Percentiles rank a stretch among this genome's conserved stretches.
Conservation (phyloP, 2,797 vertebrate genomes). For the Lagocephalus sceleratus region DNA sequence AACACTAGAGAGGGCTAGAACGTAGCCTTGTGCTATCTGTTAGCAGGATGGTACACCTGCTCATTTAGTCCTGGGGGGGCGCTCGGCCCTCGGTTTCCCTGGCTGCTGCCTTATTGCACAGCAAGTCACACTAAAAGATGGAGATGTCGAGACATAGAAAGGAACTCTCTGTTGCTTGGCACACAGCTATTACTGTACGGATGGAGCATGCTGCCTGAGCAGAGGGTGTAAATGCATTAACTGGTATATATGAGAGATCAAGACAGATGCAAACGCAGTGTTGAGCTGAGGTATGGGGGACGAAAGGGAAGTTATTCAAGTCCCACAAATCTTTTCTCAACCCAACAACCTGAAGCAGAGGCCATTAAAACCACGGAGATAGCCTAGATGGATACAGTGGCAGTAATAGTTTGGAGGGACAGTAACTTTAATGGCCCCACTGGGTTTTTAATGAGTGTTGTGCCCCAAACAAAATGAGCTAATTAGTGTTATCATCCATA, state of each 20-base stretch:
- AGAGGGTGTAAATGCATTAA: constrained; percentile 57
- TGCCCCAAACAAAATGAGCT: constrained; percentile 86
- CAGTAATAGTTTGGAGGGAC: constrained; percentile 80
- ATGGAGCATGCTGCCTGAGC: constrained; percentile 46
- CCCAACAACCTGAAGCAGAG: constrained; percentile 78
- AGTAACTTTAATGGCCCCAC: constrained; percentile 83
- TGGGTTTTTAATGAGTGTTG: constrained; percentile 85
- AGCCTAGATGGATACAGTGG: constrained; percentile 75
- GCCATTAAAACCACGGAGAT: constrained; percentile 74
- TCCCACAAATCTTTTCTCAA: constrained; percentile 74
- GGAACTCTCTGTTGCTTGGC: constrained; percentile 49
- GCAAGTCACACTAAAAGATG: constrained; percentile 66
- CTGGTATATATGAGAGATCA: constrained; percentile 43
- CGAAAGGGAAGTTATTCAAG: constrained; percentile 46
- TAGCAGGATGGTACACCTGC: constrained; percentile 77
- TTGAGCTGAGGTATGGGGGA: constrained; percentile 24
- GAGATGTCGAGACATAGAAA: constrained; percentile 57
- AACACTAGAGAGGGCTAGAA: constrained; percentile 56
- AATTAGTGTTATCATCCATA: constrained; percentile 86
- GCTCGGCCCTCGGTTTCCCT: constrained; percentile 64
- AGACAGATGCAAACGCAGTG: constrained; percentile 26
- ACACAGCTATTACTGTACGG: constrained; percentile 50
- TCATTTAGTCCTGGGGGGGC: constrained; percentile 78
- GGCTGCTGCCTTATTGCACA: constrained; percentile 73
- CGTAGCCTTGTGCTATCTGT: constrained; percentile 69